Evolutionary conservation across 2,113 vertebrate species (phyloP).

Genomic region (Phalacrocorax carbo): DNA sequence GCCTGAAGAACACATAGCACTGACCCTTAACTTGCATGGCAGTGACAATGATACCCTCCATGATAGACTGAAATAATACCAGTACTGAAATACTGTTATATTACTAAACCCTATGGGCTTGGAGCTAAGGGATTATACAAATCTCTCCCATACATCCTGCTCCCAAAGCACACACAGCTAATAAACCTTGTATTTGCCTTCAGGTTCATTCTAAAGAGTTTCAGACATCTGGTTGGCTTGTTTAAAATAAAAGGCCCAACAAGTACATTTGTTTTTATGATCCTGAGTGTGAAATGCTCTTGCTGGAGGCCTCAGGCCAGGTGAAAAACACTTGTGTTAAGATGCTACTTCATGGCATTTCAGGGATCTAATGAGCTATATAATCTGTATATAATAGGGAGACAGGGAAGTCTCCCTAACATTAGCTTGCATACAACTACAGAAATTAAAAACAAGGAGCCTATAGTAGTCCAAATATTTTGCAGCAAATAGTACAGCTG

Average conservation of each 20-base stretch:
- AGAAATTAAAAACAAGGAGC: background rate
- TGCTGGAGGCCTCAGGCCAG: slow-evolving; percentile 4
- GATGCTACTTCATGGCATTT: slow-evolving; percentile 18
- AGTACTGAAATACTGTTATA: background rate
- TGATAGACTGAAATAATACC: background rate
- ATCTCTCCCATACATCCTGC: slow-evolving; percentile 6
- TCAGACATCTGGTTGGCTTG: slow-evolving; percentile 18
- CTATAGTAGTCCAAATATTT: background rate
- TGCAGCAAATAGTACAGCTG: slow-evolving; percentile 28
- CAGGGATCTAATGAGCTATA: slow-evolving; percentile 1
- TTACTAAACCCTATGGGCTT: background rate
- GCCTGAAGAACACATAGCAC: background rate
- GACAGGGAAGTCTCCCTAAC: background rate
- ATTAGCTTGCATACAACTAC: background rate
- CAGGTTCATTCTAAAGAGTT: background rate
- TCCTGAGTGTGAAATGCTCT: background rate
- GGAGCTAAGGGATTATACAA: slow-evolving; percentile 7
- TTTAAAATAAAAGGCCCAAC: slow-evolving; percentile 1
- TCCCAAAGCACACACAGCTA: slow-evolving; percentile 34
- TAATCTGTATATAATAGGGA: background rate
- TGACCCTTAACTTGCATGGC: background rate
- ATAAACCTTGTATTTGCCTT: slow-evolving; percentile 38
- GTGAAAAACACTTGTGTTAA: background rate
- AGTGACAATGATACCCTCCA: background rate
- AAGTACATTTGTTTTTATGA: slow-evolving; percentile 20